Evolutionary conservation across 1,140 invertebrate species (phyloP).

Genomic region (Dendrolimus kikuchii): DNA sequence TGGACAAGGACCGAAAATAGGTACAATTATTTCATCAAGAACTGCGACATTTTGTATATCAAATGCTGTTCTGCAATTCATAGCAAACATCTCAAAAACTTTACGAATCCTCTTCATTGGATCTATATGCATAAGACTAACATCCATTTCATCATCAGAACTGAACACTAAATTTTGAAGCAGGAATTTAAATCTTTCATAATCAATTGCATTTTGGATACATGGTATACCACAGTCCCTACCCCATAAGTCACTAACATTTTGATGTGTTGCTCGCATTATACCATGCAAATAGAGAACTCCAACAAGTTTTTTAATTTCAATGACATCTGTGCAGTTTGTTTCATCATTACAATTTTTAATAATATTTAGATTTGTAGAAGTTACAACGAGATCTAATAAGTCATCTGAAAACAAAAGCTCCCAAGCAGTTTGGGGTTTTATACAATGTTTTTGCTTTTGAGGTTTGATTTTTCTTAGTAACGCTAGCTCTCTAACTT

Average conservation of each 20-base stretch:
- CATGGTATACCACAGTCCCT: conserved; percentile 57
- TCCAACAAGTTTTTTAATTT: conserved; percentile 70
- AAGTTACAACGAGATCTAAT: conserved; percentile 58
- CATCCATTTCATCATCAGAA: conserved; percentile 57
- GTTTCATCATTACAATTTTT: conserved; percentile 20
- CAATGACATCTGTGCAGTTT: conserved; percentile 37
- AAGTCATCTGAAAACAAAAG: conserved; percentile 64
- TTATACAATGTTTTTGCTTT: conserved; percentile 26
- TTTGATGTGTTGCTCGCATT: conserved; percentile 57
- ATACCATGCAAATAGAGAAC: conserved; percentile 68
- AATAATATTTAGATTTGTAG: conserved; percentile 63
- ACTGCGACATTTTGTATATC: conserved; percentile 46
- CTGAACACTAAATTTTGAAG: conserved; percentile 45
- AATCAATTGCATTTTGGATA: conserved; percentile 58
- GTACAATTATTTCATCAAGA: conserved; percentile 68
- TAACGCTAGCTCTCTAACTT: conserved; percentile 24
- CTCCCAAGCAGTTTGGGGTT: conserved; percentile 60
- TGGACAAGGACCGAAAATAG: conserved; percentile 61
- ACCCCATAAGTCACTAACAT: conserved; percentile 60
- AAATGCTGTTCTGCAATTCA: conserved; percentile 66
- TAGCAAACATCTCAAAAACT: conserved; percentile 66
- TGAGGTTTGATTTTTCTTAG: conserved; percentile 32
- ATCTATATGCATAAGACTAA: conserved; percentile 53
- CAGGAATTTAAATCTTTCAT: conserved; percentile 66
- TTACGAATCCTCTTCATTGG: conserved; percentile 66